Base-by-base conservation (phyloP, 1,140 invertebrate species). In the Dinoponera quadriceps region DNA sequence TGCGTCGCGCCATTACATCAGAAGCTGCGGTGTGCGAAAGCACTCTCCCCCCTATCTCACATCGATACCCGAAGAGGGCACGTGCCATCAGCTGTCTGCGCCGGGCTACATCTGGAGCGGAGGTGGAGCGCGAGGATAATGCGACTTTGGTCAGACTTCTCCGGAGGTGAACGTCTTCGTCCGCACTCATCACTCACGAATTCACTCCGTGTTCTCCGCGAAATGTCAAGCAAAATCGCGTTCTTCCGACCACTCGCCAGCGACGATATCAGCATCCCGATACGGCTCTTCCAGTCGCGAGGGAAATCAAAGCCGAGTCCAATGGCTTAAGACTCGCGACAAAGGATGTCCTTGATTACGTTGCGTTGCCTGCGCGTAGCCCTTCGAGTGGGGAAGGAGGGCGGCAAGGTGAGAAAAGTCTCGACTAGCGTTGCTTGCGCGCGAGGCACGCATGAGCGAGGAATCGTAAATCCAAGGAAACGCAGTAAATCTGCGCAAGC, bases 31-130 rank as follows among this genome's bases (percentile, higher is more conserved):
- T 74, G 88, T 89, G 89, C 88, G 87, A 86, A 88, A 89, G 78
- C 80, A 38, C 55, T 83, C 85, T 78, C 83, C 85, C 62, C 83
- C 85, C 59, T 75, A 69, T 81, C 69, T 78, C 57, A 44, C 66
- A 84, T 86, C 87, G 89, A 91, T 92, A 90, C 83, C 90, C 85
- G 86, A 88, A 74, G 83, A 90, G 90, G 92, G 91, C 92, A 94
- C 92, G 92, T 93, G 92, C 93, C 92, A 93, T 94, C 93, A 93
- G 92, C 91, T 93, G 92, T 92, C 91, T 87, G 60, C 60, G 89
- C 88, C 91, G 92, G 92, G 93, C 91, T 91, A 89, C 91, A 91
- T 92, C 90, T 92, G 92, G 88, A 89, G 54, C 59, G 65, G 49
- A 77, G 59, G 87, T 91, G 90, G 86, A 87, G 86, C 78, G 85